phyloP scores from a whole-genome alignment of 1,140 invertebrate genomes.

The Drosophila busckii region DNA sequence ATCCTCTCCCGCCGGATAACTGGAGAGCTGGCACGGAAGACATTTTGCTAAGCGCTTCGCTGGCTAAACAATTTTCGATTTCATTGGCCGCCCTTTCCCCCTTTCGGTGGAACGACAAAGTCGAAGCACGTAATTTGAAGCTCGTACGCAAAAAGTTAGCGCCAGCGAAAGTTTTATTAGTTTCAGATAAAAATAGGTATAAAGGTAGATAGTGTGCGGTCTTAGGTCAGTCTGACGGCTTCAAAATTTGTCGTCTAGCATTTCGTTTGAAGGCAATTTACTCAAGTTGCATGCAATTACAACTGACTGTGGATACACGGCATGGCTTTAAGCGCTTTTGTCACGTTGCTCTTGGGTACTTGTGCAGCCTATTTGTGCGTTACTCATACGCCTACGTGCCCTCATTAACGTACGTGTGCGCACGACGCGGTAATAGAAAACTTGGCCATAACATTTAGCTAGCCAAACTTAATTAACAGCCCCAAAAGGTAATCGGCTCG shows the following conservation, averaged over 20 bases:
- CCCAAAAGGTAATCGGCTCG: constrained; percentile 61
- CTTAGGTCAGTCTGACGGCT: neutral
- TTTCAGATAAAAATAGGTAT: neutral
- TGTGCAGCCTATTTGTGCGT: constrained; percentile 42
- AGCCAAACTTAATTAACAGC: constrained; percentile 71
- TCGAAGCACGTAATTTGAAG: constrained; percentile 57
- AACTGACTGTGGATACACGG: constrained; percentile 46
- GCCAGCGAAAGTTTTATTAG: constrained; percentile 57
- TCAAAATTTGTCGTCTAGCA: constrained; percentile 26
- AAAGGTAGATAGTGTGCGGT: neutral
- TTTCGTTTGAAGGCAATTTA: constrained; percentile 21
- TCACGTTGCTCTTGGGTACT: constrained; percentile 44
- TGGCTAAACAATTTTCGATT: constrained; percentile 75
- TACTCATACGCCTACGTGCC: constrained; percentile 74
- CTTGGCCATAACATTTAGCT: constrained; percentile 67
- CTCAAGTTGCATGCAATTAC: constrained; percentile 32
- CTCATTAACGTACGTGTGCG: constrained; percentile 59
- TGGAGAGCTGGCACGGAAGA: constrained; percentile 68
- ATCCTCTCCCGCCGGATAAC: constrained; percentile 3
- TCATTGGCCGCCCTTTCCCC: constrained; percentile 29
- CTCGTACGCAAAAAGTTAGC: constrained; percentile 67
- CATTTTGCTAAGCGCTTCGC: constrained; percentile 73
- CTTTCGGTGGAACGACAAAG: constrained; percentile 6
- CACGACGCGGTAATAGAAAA: constrained; percentile 62
- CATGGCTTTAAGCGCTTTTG: constrained; percentile 10